phyloP scores from a whole-genome alignment of 2,797 vertebrate genomes.

The Oreochromis grahami region DNA sequence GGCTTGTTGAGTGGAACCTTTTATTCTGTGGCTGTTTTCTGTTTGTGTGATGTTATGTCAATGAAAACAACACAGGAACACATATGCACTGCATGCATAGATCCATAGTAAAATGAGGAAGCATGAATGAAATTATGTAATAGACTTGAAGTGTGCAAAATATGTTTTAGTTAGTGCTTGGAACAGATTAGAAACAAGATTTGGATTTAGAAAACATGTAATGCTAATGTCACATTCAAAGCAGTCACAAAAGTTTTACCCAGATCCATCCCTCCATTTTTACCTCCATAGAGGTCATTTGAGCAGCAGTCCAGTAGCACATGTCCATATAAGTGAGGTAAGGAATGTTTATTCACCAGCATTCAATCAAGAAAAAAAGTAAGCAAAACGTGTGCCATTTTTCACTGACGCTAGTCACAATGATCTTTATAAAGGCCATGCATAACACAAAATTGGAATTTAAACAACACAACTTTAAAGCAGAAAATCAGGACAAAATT shows the following conservation, averaged over 20 bases:
- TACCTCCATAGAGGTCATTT: background rate
- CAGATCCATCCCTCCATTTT: background rate
- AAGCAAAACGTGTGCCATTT: background rate
- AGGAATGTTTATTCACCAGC: background rate
- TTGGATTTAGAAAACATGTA: background rate
- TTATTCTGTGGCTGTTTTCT: background rate
- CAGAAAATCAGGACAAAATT: background rate
- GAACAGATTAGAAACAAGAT: background rate
- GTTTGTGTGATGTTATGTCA: background rate
- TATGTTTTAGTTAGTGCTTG: background rate
- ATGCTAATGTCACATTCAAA: background rate
- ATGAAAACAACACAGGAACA: background rate
- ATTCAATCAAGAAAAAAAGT: background rate
- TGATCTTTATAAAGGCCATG: background rate
- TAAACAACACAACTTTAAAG: background rate
- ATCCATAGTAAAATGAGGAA: background rate
- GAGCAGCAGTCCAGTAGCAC: background rate
- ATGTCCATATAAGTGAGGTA: background rate
- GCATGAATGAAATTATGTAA: background rate
- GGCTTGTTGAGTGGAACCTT: background rate
- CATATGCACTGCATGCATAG: background rate
- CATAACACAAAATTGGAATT: background rate
- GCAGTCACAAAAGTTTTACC: background rate
- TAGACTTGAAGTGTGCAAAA: background rate
- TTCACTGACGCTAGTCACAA: background rate